Conservation (phyloP, 2,888 invertebrate genomes). For the Notodonta dromedarius region DNA sequence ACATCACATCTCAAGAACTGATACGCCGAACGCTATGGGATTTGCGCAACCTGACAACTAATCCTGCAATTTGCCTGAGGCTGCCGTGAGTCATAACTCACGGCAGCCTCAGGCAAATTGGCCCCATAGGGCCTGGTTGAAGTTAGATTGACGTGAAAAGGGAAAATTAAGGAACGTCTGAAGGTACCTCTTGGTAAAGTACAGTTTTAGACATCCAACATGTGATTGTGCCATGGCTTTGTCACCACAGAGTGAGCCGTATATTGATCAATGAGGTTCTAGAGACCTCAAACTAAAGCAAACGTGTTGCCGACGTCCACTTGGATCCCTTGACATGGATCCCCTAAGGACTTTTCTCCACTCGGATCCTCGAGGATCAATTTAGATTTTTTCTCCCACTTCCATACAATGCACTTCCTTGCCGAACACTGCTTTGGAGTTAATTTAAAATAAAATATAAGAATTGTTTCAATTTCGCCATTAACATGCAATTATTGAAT, state of each 20-base stretch:
- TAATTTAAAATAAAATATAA: background rate
- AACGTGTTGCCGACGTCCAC: too few species aligned
- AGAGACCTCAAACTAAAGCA: too few species aligned
- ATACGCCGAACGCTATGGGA: conserved; percentile 51
- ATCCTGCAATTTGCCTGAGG: conserved; percentile 31
- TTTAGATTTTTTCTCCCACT: background rate
- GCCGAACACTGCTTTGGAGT: too few species aligned
- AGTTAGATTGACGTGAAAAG: conserved; percentile 33
- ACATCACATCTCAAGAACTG: conserved; percentile 52
- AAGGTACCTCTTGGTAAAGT: background rate
- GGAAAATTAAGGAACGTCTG: background rate
- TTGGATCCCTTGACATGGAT: too few species aligned
- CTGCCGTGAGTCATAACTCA: conserved; percentile 32
- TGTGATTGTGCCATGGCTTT: background rate
- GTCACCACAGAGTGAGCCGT: too few species aligned
- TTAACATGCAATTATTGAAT: conserved; percentile 1
- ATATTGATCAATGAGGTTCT: too few species aligned
- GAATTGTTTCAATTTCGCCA: background rate
- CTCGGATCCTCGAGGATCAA: too few species aligned
- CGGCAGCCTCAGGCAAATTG: too few species aligned
- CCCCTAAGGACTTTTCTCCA: too few species aligned
- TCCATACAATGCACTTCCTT: too few species aligned
- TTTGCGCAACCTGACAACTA: conserved; percentile 50
- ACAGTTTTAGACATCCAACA: too few species aligned
- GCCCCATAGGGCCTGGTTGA: conserved; percentile 35